These are phyloP conservation scores for Petromus typicus DNA, from an alignment of 2,113 vertebrate species.

Conservation along the genomic window DNA sequence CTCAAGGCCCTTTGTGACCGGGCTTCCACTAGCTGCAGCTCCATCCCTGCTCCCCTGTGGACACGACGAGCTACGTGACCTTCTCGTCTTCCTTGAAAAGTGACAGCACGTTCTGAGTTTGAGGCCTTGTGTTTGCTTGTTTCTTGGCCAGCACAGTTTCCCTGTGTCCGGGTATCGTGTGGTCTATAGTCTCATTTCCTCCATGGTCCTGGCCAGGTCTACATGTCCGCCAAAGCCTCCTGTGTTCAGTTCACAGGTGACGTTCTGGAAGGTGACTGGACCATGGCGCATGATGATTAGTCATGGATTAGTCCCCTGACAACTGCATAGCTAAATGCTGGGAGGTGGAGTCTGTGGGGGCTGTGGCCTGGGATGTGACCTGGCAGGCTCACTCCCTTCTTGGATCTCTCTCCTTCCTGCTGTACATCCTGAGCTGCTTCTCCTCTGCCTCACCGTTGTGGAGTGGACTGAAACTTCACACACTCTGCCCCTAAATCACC, in stretches of 20 bases:
- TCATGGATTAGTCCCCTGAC: background rate
- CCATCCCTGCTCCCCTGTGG: background rate
- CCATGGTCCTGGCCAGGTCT: background rate
- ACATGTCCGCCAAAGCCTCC: background rate
- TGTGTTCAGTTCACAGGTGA: background rate
- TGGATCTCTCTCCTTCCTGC: background rate
- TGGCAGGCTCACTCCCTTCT: background rate
- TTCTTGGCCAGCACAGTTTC: background rate
- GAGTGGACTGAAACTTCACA: background rate
- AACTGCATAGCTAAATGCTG: background rate
- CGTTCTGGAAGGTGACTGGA: background rate
- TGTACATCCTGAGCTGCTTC: background rate
- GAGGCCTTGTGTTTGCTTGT: background rate
- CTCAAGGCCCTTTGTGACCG: background rate
- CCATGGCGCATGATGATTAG: background rate
- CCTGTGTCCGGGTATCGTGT: fast-evolving
- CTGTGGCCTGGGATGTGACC: background rate
- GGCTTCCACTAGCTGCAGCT: background rate
- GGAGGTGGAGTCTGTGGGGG: background rate
- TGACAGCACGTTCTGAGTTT: background rate
- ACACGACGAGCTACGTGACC: no score
- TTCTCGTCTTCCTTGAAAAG: background rate
- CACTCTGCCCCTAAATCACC: background rate
- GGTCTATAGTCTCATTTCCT: background rate
- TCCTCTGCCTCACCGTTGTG: background rate